These are phyloP conservation scores for Piezodorus guildinii DNA, from an alignment of 1,140 invertebrate genomes.

Conservation along the genomic window DNA sequence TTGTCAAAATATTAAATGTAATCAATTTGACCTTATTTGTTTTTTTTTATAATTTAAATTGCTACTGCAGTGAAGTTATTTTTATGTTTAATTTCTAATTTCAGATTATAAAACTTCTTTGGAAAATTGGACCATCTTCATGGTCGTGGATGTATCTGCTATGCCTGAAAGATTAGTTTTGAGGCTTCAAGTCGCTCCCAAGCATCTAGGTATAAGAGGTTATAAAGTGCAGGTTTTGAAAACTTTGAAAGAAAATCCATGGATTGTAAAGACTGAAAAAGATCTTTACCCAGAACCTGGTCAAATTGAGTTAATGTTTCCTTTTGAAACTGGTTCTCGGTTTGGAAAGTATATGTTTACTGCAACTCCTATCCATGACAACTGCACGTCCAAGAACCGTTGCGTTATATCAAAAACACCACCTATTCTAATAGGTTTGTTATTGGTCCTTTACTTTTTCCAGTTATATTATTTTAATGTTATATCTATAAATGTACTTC, in stretches of 20 bases:
- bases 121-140: constrained; percentile 18
- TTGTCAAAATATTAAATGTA: too few species aligned
- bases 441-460: not conserved
- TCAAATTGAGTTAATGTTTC: constrained; percentile 10
- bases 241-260: constrained; percentile 3
- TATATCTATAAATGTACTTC: too few species aligned
- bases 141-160: constrained; percentile 17
- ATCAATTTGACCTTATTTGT: too few species aligned
- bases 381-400: not conserved
- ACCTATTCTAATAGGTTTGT: constrained; percentile 17
- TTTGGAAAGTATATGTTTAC: constrained; percentile 21
- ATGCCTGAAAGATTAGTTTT: constrained; percentile 13
- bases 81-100: not conserved
- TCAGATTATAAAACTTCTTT: constrained; percentile 9
- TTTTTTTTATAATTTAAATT: too few species aligned
- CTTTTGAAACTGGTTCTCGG: constrained; percentile 14
- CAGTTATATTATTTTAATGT: too few species aligned
- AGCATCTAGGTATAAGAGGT: constrained; percentile 1
- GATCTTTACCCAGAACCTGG: not conserved
- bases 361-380: constrained; percentile 16
- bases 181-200: constrained; percentile 15
- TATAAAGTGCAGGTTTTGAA: constrained; percentile 12
- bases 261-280: not conserved
- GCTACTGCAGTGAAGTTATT: too few species aligned
- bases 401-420: not conserved